Conservation (phyloP, 1,140 invertebrate species). For the Nilaparvata lugens region DNA sequence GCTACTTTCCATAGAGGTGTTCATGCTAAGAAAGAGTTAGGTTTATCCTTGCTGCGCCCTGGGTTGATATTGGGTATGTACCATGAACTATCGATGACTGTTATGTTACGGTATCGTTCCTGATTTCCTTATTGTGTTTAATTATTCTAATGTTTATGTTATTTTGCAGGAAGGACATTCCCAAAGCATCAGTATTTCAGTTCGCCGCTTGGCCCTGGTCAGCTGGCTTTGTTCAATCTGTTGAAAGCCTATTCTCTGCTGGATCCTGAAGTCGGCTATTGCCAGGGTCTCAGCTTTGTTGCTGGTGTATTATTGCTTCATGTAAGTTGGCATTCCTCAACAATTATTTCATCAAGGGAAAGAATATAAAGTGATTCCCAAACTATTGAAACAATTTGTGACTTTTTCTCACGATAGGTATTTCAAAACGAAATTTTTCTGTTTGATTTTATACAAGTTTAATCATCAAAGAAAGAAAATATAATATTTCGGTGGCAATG, state of each 20-base stretch:
- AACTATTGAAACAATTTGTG: not conserved
- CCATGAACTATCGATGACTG: too few relatives aligned
- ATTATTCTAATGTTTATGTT: slow-evolving; percentile 10
- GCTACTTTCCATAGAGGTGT: too few relatives aligned
- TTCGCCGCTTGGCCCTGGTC: slow-evolving; percentile 76
- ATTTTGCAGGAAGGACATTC: slow-evolving; percentile 73
- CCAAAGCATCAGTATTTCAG: slow-evolving; percentile 88
- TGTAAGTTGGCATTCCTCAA: slow-evolving; percentile 47
- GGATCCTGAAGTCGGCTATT: slow-evolving; percentile 91
- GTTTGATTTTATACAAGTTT: too few relatives aligned
- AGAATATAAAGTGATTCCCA: not conserved
- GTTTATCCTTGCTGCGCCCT: too few relatives aligned
- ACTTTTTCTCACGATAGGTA: not conserved
- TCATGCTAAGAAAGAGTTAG: too few relatives aligned
- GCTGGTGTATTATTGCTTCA: slow-evolving; percentile 87
- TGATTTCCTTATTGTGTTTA: too few relatives aligned
- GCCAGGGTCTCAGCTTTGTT: slow-evolving; percentile 91
- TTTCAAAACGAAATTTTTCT: too few relatives aligned
- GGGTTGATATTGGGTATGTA: too few relatives aligned
- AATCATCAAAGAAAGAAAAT: too few relatives aligned
- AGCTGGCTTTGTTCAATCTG: slow-evolving; percentile 87
- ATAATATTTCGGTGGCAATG: too few relatives aligned
- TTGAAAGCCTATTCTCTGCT: slow-evolving; percentile 92
- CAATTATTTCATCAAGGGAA: not conserved
- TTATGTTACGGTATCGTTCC: too few relatives aligned